Evolutionary conservation across 2,888 invertebrate species (phyloP), one percentile per base, ranked within the genome.

Genomic region (Ectemnius continuus): DNA sequence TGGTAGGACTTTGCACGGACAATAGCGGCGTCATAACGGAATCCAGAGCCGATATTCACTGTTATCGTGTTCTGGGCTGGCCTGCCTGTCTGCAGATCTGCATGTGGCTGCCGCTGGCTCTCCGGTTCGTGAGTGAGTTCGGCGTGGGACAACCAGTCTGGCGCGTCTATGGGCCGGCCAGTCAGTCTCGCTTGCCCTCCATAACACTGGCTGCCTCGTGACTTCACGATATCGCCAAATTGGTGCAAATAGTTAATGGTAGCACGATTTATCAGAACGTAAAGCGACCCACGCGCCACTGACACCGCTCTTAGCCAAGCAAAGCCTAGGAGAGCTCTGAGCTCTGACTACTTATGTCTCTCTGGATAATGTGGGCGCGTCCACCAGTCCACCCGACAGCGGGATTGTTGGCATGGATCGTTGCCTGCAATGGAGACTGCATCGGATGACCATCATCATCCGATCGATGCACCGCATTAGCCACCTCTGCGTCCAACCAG

Each of bases 381-480:
- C 36, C 8, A 36, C 23, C 23, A 2, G 23, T 23, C 23, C 23
- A 23, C 23, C 23, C 23, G 3, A 3, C 23, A 23, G 23, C 23
- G 3, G 36, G 36, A 36, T 36, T 36, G 36, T 36, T 70, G 61
- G 60, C 52, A 73, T 60, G n/a, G n/a, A 14, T 46, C 46, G 61
- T 65, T 75, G 72, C 66, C 36, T 11, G 36, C 36, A 36, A 36
- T 36, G 36, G 78, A 65, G 68, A 82, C 62, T 64, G 67, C 68
- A 73, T 63, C 59, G 46, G 68, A 36, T 64, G 64, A 57, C 62
- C 73, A 67, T 76, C 73, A 67, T 76, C 61, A 36, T 36, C 8
- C 81, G 79, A 73, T 73, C 66, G 63, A 67, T 63, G 46, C 65
- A 73, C 57, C 68, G 61, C 64, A 68, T 81, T 72, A 67, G 61